Percentiles rank a stretch among this genome's conserved stretches.
These are phyloP conservation scores for Mycteria americana DNA, from an alignment of 2,797 vertebrate species.

Conservation along the genomic window DNA sequence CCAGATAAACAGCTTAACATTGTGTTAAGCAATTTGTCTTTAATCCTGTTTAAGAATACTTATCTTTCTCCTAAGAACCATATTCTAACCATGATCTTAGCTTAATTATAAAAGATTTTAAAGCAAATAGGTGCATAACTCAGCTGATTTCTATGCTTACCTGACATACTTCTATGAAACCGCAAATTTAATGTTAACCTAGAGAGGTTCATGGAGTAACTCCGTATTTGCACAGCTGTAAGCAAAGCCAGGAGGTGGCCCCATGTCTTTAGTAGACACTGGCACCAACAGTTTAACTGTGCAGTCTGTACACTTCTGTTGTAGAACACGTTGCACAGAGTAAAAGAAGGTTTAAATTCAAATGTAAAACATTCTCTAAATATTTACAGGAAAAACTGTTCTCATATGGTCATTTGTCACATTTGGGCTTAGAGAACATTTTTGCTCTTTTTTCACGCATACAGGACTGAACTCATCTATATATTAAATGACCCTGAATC, in stretches of 20 bases:
- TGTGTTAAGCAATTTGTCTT: not conserved
- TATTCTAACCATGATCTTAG: not conserved
- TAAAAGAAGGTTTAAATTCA: not conserved
- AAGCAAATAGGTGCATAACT: not conserved
- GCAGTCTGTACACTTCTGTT: not conserved
- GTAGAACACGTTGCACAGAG: not conserved
- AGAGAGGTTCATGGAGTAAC: not conserved
- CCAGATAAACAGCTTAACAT: not conserved
- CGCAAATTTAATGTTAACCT: not conserved
- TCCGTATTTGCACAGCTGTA: not conserved
- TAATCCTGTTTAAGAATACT: not conserved
- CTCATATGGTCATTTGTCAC: not conserved
- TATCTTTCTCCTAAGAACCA: not conserved
- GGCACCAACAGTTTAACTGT: not conserved
- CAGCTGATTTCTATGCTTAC: not conserved
- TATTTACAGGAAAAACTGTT: not conserved
- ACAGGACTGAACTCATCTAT: not conserved
- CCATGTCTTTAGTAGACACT: not conserved
- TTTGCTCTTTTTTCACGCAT: not conserved
- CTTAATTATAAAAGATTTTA: not conserved
- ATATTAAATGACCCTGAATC: not conserved
- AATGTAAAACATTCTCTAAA: not conserved
- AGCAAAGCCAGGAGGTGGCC: not conserved
- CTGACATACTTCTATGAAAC: not conserved
- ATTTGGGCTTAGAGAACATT: not conserved